Base-by-base conservation (phyloP, 1,140 invertebrate species). In the Calliphora vicina region DNA sequence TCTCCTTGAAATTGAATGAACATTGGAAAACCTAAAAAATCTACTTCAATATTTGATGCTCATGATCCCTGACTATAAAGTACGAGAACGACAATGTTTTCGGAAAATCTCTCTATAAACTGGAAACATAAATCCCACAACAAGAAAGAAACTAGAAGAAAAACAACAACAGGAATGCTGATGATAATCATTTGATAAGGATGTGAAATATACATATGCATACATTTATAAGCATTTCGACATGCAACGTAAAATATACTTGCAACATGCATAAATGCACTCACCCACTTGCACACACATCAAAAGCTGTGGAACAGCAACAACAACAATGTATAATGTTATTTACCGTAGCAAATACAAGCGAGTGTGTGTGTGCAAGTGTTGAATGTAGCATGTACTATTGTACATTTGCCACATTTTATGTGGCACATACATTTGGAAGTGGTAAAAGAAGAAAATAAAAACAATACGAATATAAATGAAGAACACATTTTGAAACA, bases 161-260 rank as follows among this genome's bases (percentile, higher is more conserved):
- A 50, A 50, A 50, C 45, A 50, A 17, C 45, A 67, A 25, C 61
- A 67, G n/a, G n/a, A n/a, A 67, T 67, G 20, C 9, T 67, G 61
- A 67, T 67, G 61, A 67, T 67, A 67, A 67, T 23, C 61, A 67
- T 67, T 23, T 67, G 61, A 67, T 67, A 67, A 67, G 61, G 20
- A 67, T 67, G n/a, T 57, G 61, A 20, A 67, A 67, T 67, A 61
- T 17, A 13, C 13, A 61, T n/a, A 15, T n/a, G 15, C 2, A 35
- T 35, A 35, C 35, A 35, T 35, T n/a, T n/a, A 35, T 35, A 57
- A 57, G n/a, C 50, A 57, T 57, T 87, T 87, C 86, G 84, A 88
- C 83, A 50, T 83, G 82, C 85, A 23, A 76, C 35, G 80, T 80
- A 35, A 5, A 35, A 35, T 35, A n/a, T n/a, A n/a, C n/a, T n/a